Percentiles rank a stretch among this genome's conserved stretches.
Evolutionary conservation across 2,113 vertebrate genomes (phyloP).

Genomic region (Hippolais icterina): DNA sequence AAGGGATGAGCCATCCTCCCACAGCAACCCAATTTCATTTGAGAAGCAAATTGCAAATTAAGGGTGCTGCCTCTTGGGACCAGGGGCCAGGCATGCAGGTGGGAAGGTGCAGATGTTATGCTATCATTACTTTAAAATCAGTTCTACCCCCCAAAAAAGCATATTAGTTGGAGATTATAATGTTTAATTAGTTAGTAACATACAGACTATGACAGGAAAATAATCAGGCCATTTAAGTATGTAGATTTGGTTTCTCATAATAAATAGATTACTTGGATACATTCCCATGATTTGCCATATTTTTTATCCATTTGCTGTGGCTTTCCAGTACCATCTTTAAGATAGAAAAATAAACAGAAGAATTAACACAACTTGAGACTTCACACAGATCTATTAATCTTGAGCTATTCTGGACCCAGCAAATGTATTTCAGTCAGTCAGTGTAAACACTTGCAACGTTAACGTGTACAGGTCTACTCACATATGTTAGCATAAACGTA

Average conservation of each 20-base stretch:
- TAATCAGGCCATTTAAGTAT: background rate
- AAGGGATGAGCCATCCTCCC: background rate
- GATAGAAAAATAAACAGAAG: background rate
- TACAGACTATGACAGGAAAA: background rate
- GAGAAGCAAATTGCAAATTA: background rate
- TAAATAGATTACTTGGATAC: background rate
- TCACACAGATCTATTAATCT: background rate
- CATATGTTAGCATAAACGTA: background rate
- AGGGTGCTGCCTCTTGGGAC: background rate
- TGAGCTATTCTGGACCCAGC: background rate
- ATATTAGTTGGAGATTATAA: background rate
- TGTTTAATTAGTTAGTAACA: background rate
- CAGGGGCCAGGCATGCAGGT: accelerated
- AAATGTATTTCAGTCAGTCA: background rate
- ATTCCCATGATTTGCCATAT: background rate
- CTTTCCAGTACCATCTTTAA: background rate
- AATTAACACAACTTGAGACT: background rate
- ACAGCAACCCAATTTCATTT: accelerated
- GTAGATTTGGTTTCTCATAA: background rate
- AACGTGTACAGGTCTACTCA: background rate
- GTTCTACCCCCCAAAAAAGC: accelerated
- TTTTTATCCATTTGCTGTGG: background rate
- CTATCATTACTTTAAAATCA: background rate
- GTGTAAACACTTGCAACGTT: background rate
- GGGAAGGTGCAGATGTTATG: background rate